These are phyloP conservation scores for Prunella fulvescens DNA, from an alignment of 2,113 vertebrate species.

Conservation along the genomic window DNA sequence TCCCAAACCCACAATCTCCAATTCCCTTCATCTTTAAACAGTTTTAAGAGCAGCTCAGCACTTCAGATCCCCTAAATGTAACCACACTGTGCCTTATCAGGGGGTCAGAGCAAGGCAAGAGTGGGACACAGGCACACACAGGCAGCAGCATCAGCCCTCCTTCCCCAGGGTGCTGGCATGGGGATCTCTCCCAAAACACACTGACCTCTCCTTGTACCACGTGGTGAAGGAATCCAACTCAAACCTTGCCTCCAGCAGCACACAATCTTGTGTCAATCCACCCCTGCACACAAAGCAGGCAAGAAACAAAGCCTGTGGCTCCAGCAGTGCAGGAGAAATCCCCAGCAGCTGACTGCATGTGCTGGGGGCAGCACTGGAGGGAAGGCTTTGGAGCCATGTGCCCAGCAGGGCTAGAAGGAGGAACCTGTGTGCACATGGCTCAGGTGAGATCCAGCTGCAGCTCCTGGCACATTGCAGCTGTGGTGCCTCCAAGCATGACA, in stretches of 20 bases:
- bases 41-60: not conserved
- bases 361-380: not conserved
- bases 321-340: not conserved
- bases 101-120: not conserved
- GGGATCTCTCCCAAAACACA: not conserved
- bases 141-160: not conserved
- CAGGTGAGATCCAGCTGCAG: not conserved
- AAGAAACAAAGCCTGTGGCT: not conserved
- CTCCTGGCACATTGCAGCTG: not conserved
- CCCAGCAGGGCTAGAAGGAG: not conserved
- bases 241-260: not conserved
- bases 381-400: not conserved
- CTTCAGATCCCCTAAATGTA: not conserved
- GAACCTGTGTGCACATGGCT: not conserved
- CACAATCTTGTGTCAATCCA: not conserved
- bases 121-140: not conserved
- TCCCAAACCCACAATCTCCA: not conserved
- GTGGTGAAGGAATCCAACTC: not conserved
- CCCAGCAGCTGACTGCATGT: not conserved
- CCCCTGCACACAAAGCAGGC: not conserved
- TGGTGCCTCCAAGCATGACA: not conserved
- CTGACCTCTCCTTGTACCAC: not conserved
- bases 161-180: too few relatives aligned
- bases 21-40: not conserved
- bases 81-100: not conserved